A percentile compares a stretch with the other conserved stretches of the same genome.
Evolutionary conservation across 1,140 invertebrate species (phyloP).

Genomic region (Pteromalus puparum): DNA sequence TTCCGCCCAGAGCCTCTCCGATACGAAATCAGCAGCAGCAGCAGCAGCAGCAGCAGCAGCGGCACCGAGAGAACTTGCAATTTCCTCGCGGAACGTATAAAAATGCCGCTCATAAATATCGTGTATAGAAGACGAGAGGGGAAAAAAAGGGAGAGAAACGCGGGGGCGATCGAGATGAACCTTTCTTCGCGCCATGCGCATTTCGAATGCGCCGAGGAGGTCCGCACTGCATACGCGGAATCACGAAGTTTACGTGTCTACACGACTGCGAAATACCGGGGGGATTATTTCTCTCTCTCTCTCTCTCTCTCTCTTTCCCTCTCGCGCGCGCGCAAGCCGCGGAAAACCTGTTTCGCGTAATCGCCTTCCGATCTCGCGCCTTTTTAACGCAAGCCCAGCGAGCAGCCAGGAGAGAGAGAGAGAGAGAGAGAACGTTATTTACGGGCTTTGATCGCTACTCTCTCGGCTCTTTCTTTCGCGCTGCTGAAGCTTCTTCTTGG

Average conservation of each 20-base stretch:
- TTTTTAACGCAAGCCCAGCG: slow-evolving; percentile 11
- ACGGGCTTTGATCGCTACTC: slow-evolving; percentile 26
- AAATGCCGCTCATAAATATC: neutral
- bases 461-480: slow-evolving; percentile 13
- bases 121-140: neutral
- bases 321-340: neutral
- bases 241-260: slow-evolving; percentile 46
- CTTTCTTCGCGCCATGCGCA: slow-evolving; percentile 1
- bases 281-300: slow-evolving; percentile 23
- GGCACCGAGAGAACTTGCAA: neutral
- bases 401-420: neutral
- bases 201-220: slow-evolving; percentile 19
- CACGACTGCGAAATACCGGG: slow-evolving; percentile 40
- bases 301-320: no score
- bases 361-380: slow-evolving; percentile 42
- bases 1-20: neutral
- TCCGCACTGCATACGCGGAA: neutral
- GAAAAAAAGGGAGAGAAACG: neutral
- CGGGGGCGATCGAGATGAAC: slow-evolving; percentile 6
- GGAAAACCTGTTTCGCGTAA: slow-evolving; percentile 52
- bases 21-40: neutral
- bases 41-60: neutral
- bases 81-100: neutral
- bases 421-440: slow-evolving; percentile 36
- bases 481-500: neutral